Evolutionary conservation across 2,113 vertebrate species (phyloP).

Genomic region (Nothobranchius furzeri): DNA sequence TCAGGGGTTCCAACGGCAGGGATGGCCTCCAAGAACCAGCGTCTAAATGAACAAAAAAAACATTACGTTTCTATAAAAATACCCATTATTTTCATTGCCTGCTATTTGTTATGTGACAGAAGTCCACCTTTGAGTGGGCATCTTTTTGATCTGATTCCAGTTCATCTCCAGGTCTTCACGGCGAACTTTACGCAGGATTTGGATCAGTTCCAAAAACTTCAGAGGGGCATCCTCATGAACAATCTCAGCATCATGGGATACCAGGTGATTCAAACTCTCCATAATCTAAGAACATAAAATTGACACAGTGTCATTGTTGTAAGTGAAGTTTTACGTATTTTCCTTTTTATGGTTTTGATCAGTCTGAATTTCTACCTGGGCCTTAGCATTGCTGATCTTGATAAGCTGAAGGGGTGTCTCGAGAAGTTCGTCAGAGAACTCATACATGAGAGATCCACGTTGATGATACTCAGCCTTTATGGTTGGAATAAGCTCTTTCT

Average conservation of each 20-base stretch:
- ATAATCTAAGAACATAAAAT: constrained; percentile 65
- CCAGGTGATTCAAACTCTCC: constrained; percentile 77
- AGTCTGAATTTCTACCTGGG: constrained; percentile 61
- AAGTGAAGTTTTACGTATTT: not conserved
- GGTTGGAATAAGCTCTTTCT: constrained; percentile 24
- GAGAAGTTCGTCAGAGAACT: constrained; percentile 70
- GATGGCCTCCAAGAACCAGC: constrained; percentile 80
- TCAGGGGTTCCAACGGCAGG: constrained; percentile 67
- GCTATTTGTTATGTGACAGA: not conserved
- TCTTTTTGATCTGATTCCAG: constrained; percentile 65
- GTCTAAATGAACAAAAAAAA: constrained; percentile 63
- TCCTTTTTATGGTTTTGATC: not conserved
- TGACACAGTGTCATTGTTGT: not conserved
- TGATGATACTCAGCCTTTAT: constrained; percentile 47
- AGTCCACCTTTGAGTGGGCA: constrained; percentile 63
- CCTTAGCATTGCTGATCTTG: constrained; percentile 67
- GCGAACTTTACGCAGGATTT: constrained; percentile 69
- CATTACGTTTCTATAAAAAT: not conserved
- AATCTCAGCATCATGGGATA: constrained; percentile 66
- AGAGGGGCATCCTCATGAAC: constrained; percentile 79
- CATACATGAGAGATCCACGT: constrained; percentile 76
- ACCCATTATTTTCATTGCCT: no score
- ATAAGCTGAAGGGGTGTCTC: constrained; percentile 80
- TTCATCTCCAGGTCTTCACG: constrained; percentile 64
- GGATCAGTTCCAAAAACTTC: constrained; percentile 80